A percentile compares a stretch with the other conserved stretches of the same genome.
These are phyloP conservation scores for Chouioia cunea DNA, from an alignment of 2,888 invertebrate species.

Conservation along the genomic window DNA sequence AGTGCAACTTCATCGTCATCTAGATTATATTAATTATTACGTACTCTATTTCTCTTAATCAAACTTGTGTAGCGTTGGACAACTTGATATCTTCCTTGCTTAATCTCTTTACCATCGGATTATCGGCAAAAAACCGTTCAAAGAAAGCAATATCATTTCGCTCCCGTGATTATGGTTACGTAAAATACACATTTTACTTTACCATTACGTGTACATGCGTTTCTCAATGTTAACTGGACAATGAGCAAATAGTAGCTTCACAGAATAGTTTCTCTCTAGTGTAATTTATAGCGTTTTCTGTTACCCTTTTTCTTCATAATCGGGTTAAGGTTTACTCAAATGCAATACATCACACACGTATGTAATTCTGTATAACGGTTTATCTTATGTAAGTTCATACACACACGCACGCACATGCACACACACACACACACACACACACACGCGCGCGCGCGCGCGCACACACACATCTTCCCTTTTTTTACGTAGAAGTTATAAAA, in stretches of 20 bases:
- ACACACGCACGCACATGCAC: too few relatives aligned
- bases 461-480: too few relatives aligned
- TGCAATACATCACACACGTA: constrained; percentile 39
- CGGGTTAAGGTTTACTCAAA: constrained; percentile 33
- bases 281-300: constrained; percentile 39
- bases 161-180: constrained; percentile 57
- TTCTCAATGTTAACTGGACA: constrained; percentile 37
- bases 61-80: constrained; percentile 31
- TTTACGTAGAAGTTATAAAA: constrained; percentile 25
- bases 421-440: too few relatives aligned
- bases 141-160: constrained; percentile 15
- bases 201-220: constrained; percentile 52
- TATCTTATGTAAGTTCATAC: not conserved
- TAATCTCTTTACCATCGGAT: constrained; percentile 27
- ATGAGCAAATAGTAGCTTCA: constrained; percentile 30
- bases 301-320: constrained; percentile 29
- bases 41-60: constrained; percentile 38
- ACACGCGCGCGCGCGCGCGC: too few relatives aligned
- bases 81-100: constrained; percentile 40
- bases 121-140: constrained; percentile 28
- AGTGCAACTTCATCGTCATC: constrained; percentile 58
- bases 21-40: constrained; percentile 33
- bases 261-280: constrained; percentile 52
- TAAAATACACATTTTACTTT: constrained; percentile 62
- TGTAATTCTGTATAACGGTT: constrained; percentile 29